A percentile compares a stretch with the other conserved stretches of the same genome.
These are phyloP conservation scores for Metallyticus violacea DNA, from an alignment of 2,888 invertebrate species.

Conservation along the genomic window DNA sequence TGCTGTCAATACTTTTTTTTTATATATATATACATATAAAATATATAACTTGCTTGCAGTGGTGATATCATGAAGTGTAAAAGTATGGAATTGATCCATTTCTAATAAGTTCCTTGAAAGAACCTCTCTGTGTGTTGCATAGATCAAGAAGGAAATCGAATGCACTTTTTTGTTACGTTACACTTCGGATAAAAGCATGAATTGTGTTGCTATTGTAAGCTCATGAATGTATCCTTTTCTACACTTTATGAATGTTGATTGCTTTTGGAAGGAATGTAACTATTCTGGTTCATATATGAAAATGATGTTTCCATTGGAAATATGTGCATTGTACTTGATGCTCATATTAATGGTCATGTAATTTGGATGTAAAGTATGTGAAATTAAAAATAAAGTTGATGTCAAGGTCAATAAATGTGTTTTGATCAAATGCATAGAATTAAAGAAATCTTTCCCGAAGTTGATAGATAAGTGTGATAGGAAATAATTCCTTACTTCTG, in stretches of 20 bases:
- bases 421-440: neutral
- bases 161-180: neutral
- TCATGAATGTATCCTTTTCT: neutral
- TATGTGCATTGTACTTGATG: neutral
- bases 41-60: neutral
- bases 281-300: neutral
- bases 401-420: neutral
- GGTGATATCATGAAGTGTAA: neutral
- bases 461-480: too few species aligned
- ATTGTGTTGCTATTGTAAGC: neutral
- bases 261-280: neutral
- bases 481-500: too few species aligned
- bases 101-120: neutral
- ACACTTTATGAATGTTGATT: neutral
- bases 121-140: neutral
- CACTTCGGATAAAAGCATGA: neutral
- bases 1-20: neutral
- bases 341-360: neutral
- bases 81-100: neutral
- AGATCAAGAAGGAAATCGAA: neutral
- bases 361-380: slow-evolving; percentile 6
- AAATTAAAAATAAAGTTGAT: neutral
- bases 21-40: neutral
- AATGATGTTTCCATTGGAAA: neutral
- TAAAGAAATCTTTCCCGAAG: too few species aligned